Percentiles rank a stretch among this genome's conserved stretches.
These are phyloP conservation scores for Xanthia togata DNA, from an alignment of 2,888 invertebrate species.

Conservation along the genomic window DNA sequence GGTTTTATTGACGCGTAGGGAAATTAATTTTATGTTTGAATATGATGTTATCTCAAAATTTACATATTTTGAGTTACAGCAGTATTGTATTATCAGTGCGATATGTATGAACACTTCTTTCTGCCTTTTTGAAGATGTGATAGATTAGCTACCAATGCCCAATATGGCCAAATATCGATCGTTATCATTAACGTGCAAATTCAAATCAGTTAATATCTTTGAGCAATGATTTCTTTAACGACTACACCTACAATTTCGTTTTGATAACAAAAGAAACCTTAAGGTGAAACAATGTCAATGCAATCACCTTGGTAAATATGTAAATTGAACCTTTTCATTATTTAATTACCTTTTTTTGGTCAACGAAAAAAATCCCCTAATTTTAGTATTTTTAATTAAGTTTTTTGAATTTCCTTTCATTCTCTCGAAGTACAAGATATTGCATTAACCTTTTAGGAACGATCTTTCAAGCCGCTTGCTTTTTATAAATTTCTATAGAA, in stretches of 20 bases:
- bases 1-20: too few relatives aligned
- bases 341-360: constrained; percentile 48
- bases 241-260: constrained; percentile 21
- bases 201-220: constrained; percentile 15
- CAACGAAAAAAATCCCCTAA: constrained; percentile 42
- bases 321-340: constrained; percentile 54
- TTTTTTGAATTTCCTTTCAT: constrained; percentile 21
- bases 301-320: constrained; percentile 56
- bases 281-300: constrained; percentile 59
- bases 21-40: too few relatives aligned
- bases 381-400: constrained; percentile 41
- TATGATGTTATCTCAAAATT: too few relatives aligned
- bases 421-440: constrained; percentile 7
- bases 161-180: neutral
- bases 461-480: neutral
- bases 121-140: neutral
- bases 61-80: too few relatives aligned
- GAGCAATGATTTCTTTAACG: constrained; percentile 25
- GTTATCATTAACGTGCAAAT: constrained; percentile 14
- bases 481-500: neutral
- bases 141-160: neutral
- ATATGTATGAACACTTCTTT: neutral
- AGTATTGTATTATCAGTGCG: too few relatives aligned
- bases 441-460: constrained; percentile 10
- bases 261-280: constrained; percentile 44